These are phyloP conservation scores for Chymomyza amoena DNA, from an alignment of 2,888 invertebrate genomes.

Conservation along the genomic window DNA sequence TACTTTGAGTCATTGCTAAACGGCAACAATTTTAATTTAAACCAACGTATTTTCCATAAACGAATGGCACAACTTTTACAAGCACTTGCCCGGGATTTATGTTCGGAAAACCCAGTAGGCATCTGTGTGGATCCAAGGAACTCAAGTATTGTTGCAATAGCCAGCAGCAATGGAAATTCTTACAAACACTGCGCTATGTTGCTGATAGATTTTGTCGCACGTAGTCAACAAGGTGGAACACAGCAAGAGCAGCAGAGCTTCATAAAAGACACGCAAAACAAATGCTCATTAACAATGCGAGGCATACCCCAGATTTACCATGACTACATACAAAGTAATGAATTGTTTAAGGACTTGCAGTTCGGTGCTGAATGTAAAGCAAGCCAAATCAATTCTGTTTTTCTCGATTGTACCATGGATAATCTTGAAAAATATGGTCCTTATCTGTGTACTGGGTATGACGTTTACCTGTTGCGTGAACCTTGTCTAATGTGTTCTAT, in stretches of 20 bases:
- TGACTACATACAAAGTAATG: conserved; percentile 67
- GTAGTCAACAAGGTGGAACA: conserved; percentile 88
- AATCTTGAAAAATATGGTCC: conserved; percentile 80
- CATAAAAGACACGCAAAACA: conserved; percentile 25
- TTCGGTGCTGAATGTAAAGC: conserved; percentile 79
- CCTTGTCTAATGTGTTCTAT: conserved; percentile 98
- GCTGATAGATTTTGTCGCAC: conserved; percentile 91
- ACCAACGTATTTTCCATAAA: conserved; percentile 81
- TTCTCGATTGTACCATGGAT: conserved; percentile 52
- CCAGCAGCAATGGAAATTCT: conserved; percentile 81
- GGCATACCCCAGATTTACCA: conserved; percentile 79
- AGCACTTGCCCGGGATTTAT: conserved; percentile 56
- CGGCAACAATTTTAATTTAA: conserved; percentile 81
- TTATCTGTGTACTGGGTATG: conserved; percentile 93
- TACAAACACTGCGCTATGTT: conserved; percentile 88
- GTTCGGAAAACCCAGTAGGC: conserved; percentile 78
- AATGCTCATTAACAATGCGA: conserved; percentile 43
- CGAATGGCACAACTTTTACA: conserved; percentile 81
- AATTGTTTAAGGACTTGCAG: conserved; percentile 74
- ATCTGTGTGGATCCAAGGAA: conserved; percentile 87
- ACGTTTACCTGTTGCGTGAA: conserved; percentile 89
- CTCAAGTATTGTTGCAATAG: conserved; percentile 84
- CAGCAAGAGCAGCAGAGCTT: conserved; percentile 78
- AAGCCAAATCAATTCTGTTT: conserved; percentile 5
- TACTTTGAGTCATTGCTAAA: conserved; percentile 84